phyloP scores from a whole-genome alignment of 2,797 vertebrate species.

The Hylomyscus alleni region DNA sequence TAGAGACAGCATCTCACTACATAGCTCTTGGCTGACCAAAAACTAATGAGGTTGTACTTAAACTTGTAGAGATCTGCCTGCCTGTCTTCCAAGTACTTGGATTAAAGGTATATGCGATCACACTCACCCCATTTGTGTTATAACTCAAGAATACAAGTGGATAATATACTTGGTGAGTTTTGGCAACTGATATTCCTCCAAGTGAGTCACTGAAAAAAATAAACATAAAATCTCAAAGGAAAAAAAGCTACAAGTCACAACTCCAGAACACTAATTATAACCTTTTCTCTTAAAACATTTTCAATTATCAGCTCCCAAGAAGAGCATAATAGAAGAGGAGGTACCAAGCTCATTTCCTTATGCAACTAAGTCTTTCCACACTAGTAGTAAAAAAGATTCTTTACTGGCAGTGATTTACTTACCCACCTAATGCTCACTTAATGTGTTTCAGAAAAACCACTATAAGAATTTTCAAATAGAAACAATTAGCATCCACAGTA shows the following conservation, averaged over 20 bases:
- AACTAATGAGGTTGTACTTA: background rate
- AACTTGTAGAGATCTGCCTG: background rate
- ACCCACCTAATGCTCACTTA: constrained; percentile 85
- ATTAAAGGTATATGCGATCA: background rate
- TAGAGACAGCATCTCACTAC: background rate
- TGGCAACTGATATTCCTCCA: constrained; percentile 47
- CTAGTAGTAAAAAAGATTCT: constrained; percentile 69
- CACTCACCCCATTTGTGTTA: background rate
- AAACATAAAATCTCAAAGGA: constrained; percentile 58
- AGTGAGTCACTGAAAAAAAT: constrained; percentile 72
- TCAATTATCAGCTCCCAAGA: constrained; percentile 65
- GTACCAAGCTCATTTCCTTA: constrained; percentile 74
- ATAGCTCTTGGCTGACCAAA: background rate
- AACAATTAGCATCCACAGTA: constrained; percentile 87
- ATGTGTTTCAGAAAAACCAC: constrained; percentile 83
- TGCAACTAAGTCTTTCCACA: constrained; percentile 62
- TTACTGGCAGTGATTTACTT: constrained; percentile 76
- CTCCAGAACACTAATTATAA: constrained; percentile 23
- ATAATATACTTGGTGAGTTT: constrained; percentile 28
- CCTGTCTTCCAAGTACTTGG: background rate
- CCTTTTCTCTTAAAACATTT: constrained; percentile 28
- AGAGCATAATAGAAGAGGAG: constrained; percentile 60
- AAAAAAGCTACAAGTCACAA: constrained; percentile 8
- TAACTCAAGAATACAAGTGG: constrained; percentile 57
- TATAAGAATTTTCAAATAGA: constrained; percentile 87